These are phyloP conservation scores for Piscicola geometra DNA, from an alignment of 2,888 invertebrate species.

Conservation along the genomic window DNA sequence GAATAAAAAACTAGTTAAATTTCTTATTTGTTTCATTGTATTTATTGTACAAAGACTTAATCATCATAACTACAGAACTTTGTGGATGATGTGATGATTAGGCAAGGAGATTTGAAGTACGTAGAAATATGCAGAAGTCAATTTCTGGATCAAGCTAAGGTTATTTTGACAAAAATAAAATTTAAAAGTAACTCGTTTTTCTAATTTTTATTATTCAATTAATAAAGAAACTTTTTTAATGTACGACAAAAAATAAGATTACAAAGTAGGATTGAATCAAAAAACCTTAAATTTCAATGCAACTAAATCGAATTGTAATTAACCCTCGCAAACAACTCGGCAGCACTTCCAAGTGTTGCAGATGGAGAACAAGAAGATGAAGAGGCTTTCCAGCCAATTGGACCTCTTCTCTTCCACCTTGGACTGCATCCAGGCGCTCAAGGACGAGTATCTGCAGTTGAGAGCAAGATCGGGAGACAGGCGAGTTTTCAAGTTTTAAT, in stretches of 20 bases:
- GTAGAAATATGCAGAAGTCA: constrained; percentile 88
- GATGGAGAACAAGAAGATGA: constrained; percentile 19
- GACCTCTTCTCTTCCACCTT: constrained; percentile 25
- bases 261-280: too few species aligned
- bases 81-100: constrained; percentile 70
- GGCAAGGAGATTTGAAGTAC: constrained; percentile 89
- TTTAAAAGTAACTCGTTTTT: too few species aligned
- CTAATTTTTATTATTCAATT: too few species aligned
- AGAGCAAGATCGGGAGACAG: background rate
- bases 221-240: too few species aligned
- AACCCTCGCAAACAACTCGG: too few species aligned
- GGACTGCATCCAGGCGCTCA: constrained; percentile 17
- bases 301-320: too few species aligned
- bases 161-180: too few species aligned
- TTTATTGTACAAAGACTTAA: background rate
- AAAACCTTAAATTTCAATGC: too few species aligned
- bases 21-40: background rate
- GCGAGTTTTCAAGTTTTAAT: too few species aligned
- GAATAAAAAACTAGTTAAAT: background rate
- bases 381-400: constrained; percentile 22
- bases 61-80: constrained; percentile 37
- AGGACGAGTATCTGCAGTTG: constrained; percentile 11
- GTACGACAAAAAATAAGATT: too few species aligned
- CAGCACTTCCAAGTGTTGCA: constrained; percentile 30
- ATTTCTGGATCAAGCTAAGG: constrained; percentile 89